These are phyloP conservation scores for Blomia tropicalis DNA, from an alignment of 2,888 invertebrate genomes.

Conservation along the genomic window DNA sequence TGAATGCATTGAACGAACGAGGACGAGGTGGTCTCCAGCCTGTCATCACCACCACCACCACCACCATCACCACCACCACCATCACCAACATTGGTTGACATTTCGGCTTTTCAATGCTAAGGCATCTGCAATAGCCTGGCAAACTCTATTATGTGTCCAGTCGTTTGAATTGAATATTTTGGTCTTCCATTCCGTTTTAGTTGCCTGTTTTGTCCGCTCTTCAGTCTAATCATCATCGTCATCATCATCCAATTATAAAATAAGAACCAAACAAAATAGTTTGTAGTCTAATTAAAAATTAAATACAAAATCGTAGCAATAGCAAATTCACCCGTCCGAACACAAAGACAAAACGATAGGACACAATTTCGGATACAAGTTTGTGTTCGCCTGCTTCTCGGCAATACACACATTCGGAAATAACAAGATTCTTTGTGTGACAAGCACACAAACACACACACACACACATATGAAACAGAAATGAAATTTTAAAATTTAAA, in stretches of 20 bases:
- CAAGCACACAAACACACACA: too few relatives aligned
- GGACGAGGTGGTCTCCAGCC: too few relatives aligned
- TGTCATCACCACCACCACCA: too few relatives aligned
- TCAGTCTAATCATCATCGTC: background rate
- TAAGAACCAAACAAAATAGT: too few relatives aligned
- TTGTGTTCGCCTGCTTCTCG: background rate
- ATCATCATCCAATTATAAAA: conserved; percentile 13
- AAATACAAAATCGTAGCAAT: background rate
- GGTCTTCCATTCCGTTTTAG: background rate
- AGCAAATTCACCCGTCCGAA: background rate
- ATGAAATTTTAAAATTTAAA: conserved; percentile 14
- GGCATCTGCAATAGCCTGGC: background rate
- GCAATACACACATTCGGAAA: background rate
- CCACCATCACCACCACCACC: too few relatives aligned
- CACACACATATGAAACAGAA: background rate
- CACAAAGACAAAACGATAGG: too few relatives aligned
- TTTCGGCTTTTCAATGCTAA: too few relatives aligned
- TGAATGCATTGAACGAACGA: background rate
- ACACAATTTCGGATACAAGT: too few relatives aligned
- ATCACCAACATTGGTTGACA: too few relatives aligned
- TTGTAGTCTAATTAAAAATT: conserved; percentile 11
- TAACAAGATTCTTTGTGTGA: background rate
- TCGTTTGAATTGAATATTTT: background rate
- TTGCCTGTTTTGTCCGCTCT: background rate
- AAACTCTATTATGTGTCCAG: background rate